Conservation (phyloP, 2,888 invertebrate genomes). For the Noctua pronuba region DNA sequence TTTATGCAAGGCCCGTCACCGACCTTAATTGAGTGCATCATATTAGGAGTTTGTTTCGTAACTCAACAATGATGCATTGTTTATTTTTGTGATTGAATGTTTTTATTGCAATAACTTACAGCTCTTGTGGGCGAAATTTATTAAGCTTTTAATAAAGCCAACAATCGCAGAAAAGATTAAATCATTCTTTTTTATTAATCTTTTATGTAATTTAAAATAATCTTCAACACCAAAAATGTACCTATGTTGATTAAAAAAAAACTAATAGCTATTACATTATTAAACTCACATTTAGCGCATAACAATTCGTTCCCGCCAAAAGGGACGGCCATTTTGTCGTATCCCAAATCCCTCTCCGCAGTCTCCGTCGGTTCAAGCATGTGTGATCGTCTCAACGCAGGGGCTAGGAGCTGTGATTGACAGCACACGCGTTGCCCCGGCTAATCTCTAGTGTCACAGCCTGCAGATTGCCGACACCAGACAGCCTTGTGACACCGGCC, state of each 20-base stretch:
- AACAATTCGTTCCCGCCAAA: slow-evolving; percentile 35
- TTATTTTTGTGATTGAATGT: slow-evolving; percentile 36
- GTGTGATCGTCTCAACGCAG: slow-evolving; percentile 71
- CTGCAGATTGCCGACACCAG: slow-evolving; percentile 64
- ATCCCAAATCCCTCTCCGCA: slow-evolving; percentile 66
- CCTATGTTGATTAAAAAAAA: neutral
- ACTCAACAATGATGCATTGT: slow-evolving; percentile 44
- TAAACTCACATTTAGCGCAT: slow-evolving; percentile 12
- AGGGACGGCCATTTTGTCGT: slow-evolving; percentile 68
- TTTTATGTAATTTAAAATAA: neutral
- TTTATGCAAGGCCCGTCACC: slow-evolving; percentile 62
- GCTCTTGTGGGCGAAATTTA: slow-evolving; percentile 12
- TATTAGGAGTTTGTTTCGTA: slow-evolving; percentile 57
- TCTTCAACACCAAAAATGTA: neutral
- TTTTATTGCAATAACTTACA: slow-evolving; percentile 19
- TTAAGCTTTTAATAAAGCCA: slow-evolving; percentile 12
- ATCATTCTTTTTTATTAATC: neutral
- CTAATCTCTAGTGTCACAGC: slow-evolving; percentile 82
- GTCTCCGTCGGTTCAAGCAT: slow-evolving; percentile 67
- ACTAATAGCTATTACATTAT: neutral
- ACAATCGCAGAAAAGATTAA: neutral
- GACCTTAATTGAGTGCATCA: slow-evolving; percentile 61
- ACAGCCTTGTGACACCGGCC: slow-evolving; percentile 69
- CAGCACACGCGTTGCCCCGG: slow-evolving; percentile 75
- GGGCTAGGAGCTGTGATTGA: slow-evolving; percentile 78